Percentiles rank a stretch among this genome's conserved stretches.
Evolutionary conservation across 2,888 invertebrate species (phyloP).

Genomic region (Deladenus siricidicola): DNA sequence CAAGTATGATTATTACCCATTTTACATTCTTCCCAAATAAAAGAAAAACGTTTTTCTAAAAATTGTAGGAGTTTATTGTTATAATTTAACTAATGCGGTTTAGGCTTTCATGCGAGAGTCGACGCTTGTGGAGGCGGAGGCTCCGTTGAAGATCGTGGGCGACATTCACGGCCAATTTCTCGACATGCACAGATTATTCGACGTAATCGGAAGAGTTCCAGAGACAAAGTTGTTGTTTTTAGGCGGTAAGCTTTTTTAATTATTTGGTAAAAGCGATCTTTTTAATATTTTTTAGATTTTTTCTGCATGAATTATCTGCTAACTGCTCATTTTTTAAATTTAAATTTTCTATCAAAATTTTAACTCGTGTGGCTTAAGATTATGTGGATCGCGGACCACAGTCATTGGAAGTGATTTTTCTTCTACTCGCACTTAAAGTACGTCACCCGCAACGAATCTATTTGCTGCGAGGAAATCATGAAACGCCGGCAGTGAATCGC

Average conservation of each 20-base stretch:
- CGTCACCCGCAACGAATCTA: slow-evolving; percentile 50
- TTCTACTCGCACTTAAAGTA: neutral
- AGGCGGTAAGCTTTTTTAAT: no score
- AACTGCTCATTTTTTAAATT: no score
- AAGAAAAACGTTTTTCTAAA: no score
- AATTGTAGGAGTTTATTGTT: no score
- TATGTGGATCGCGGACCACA: neutral
- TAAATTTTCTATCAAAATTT: no score
- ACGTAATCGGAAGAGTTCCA: neutral
- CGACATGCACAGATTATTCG: neutral
- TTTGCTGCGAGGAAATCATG: slow-evolving; percentile 51
- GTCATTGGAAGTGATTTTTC: neutral
- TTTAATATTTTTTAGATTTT: no score
- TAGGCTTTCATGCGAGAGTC: slow-evolving; percentile 51
- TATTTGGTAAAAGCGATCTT: no score
- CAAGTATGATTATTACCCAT: no score
- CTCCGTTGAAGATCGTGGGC: slow-evolving; percentile 46
- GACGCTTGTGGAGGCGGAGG: slow-evolving; percentile 49
- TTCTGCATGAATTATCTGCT: no score
- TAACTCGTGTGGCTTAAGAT: no score
- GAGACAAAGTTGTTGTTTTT: neutral
- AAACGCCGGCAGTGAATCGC: slow-evolving; percentile 46
- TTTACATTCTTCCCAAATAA: no score
- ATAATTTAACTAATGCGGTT: no score
- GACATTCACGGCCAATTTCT: neutral